Evolutionary conservation across 2,113 vertebrate species (phyloP).

Genomic region (Gopherus flavomarginatus): DNA sequence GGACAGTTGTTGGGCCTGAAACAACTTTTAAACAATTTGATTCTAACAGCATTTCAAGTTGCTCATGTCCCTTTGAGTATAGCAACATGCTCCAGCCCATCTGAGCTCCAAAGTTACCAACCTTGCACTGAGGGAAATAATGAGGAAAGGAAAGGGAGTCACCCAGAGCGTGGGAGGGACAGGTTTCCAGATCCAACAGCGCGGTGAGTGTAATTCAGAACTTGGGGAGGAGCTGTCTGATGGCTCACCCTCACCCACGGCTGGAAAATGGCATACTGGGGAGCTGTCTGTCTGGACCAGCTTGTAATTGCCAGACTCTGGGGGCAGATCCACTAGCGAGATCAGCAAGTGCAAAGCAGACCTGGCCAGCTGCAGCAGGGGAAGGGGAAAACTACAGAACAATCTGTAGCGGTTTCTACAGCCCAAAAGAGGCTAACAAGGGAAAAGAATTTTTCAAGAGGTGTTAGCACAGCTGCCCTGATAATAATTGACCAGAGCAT

Average conservation of each 20-base stretch:
- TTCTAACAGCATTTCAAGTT: not conserved
- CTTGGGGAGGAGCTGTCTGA: not conserved
- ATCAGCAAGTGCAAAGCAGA: fast-evolving
- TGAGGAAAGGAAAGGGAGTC: not conserved
- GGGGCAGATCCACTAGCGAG: fast-evolving
- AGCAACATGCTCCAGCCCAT: not conserved
- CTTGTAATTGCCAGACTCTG: fast-evolving
- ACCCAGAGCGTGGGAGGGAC: not conserved
- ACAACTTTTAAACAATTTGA: not conserved
- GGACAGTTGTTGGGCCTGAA: not conserved
- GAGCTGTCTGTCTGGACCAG: fast-evolving
- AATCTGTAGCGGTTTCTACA: slow-evolving; percentile 38
- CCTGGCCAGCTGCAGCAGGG: not conserved
- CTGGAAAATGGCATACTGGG: not conserved
- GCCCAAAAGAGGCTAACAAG: slow-evolving; percentile 53
- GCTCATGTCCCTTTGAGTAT: not conserved
- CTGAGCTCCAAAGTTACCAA: not conserved
- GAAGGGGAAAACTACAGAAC: slow-evolving; percentile 69
- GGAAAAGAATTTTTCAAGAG: slow-evolving; percentile 43
- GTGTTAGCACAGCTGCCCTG: slow-evolving; percentile 74
- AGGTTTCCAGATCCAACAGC: not conserved
- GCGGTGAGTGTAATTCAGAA: not conserved
- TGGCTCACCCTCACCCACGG: not conserved
- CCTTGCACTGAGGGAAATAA: not conserved
- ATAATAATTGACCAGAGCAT: slow-evolving; percentile 65